Evolutionary conservation across 2,113 vertebrate species (phyloP), one percentile per base, ranked within the genome.

Genomic region (Hirundichthys speculiger): DNA sequence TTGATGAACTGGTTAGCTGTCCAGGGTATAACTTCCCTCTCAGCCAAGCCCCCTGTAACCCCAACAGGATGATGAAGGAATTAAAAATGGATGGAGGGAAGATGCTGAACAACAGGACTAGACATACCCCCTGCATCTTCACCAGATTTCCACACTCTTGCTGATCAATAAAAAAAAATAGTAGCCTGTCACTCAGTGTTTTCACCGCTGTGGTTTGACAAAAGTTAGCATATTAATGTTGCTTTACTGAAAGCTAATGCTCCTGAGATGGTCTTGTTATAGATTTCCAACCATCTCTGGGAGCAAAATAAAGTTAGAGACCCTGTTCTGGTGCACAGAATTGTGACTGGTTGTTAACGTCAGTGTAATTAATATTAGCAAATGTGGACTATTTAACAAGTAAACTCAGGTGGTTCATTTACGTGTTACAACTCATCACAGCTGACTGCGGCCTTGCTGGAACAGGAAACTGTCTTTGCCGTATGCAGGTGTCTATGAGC

Each of bases 121-220:
- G 53, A 64, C 42, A 3, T 19, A 7, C 19, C 34, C 38, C 57
- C 64, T 42, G 68, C 57, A 24, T 75, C 39, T 42, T 42, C 5
- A 20, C 8, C 54, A 53, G 43, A 53, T 59, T 69, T 62, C 30
- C 64, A 65, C 64, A 54, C 50, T 48, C 41, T 30, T 56, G 77
- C 59, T 71, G 54, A 41, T 73, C 48, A 46, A 34, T 34, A 34
- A 18, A 56, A 5, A 34, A 39, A 21, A 77, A 49, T 41, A 1
- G 47, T 4, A 40, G n/a, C n/a, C 59, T 62, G 50, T 62, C 53
- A 47, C 13, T 69, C 34, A 60, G 13, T 41, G 46, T 18, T 9
- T n/a, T 55, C 42, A 9, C 21, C 6, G 15, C 40, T 49, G 22
- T 18, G 19, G 21, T 62, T 56, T 67, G 52, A 38, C 22, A 45